Conservation (phyloP, 2,113 vertebrate species). For the Cynoglossus semilaevis region DNA sequence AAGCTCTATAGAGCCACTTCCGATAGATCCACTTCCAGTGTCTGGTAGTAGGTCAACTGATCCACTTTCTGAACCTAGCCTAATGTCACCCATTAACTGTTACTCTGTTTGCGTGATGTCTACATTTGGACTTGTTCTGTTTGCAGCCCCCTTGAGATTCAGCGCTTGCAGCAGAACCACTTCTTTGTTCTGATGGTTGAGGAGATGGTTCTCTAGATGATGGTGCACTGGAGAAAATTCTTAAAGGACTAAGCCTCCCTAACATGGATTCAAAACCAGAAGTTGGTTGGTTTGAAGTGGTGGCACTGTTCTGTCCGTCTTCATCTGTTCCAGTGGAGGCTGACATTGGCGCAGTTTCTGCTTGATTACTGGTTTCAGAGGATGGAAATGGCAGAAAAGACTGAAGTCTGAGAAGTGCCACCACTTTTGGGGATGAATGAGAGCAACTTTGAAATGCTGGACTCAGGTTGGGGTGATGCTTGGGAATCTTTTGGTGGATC, state of each 20-base stretch:
- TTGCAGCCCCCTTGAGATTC: conserved; percentile 42
- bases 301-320: conserved; percentile 36
- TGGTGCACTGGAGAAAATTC: conserved; percentile 71
- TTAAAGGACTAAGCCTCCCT: conserved; percentile 82
- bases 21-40: conserved; percentile 62
- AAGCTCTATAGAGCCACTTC: conserved; percentile 70
- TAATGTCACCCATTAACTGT: conserved; percentile 51
- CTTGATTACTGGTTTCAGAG: conserved; percentile 45
- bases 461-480: conserved; percentile 47
- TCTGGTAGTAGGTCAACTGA: conserved; percentile 66
- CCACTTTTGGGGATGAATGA: conserved; percentile 66
- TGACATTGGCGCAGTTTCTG: too few species aligned
- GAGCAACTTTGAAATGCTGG: conserved; percentile 64
- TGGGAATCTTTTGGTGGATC: conserved; percentile 40
- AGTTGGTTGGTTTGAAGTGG: conserved; percentile 49
- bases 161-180: conserved; percentile 39
- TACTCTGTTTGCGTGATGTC: conserved; percentile 41
- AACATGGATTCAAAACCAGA: conserved; percentile 84
- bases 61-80: conserved; percentile 59
- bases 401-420: conserved; percentile 57
- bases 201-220: conserved; percentile 58
- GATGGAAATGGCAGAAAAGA: conserved; percentile 73
- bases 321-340: conserved; percentile 18
- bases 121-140: conserved; percentile 28
- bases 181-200: conserved; percentile 53